Evolutionary conservation across 1,140 invertebrate genomes (phyloP).

Genomic region (Teleopsis dalmanni): DNA sequence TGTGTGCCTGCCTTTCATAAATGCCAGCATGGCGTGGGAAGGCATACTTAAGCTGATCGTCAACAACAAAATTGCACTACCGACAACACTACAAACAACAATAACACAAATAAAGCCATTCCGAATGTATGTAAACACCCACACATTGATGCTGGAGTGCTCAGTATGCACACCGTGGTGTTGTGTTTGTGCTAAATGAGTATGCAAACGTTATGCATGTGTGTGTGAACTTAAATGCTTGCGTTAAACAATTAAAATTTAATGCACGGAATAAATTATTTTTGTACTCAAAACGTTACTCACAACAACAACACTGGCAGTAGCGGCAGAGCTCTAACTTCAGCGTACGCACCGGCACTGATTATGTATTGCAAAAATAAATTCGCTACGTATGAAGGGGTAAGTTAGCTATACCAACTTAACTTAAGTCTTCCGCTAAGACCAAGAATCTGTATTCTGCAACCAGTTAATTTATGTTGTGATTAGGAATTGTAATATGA

Average conservation of each 20-base stretch:
- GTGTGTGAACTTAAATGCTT: conserved; percentile 2
- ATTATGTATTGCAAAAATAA: no score
- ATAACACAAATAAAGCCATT: background rate
- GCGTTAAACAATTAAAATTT: conserved; percentile 12
- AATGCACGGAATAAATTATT: conserved; percentile 10
- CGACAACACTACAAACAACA: background rate
- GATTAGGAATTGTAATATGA: no score
- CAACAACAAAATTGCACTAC: conserved; percentile 4
- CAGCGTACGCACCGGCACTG: no score
- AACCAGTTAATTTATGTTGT: no score
- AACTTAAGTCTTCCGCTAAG: no score
- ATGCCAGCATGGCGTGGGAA: no score
- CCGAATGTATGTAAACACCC: background rate
- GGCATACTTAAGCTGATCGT: conserved; percentile 9
- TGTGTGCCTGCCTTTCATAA: no score
- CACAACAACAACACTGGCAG: no score
- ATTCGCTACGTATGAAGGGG: no score
- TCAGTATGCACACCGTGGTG: background rate
- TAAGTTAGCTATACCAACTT: no score
- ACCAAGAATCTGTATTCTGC: no score
- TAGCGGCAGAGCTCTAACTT: no score
- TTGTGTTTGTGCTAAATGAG: background rate
- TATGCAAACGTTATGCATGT: background rate
- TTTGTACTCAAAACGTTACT: background rate
- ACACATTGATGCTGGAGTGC: background rate